Conservation (phyloP, 2,113 vertebrate species). For the Siphamia tubifer region DNA sequence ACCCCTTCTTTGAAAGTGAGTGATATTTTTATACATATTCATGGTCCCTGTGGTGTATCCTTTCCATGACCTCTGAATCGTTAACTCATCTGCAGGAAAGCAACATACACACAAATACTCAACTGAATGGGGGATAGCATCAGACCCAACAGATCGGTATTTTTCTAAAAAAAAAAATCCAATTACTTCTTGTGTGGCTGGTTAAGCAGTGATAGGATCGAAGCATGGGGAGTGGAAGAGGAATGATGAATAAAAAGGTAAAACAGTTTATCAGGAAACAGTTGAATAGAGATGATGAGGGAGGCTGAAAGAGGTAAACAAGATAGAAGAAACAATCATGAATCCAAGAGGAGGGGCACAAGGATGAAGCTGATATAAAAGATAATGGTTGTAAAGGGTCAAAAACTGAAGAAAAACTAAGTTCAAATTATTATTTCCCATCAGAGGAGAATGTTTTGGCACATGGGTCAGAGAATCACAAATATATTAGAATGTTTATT, state of each 20-base stretch:
- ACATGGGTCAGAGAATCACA: no score
- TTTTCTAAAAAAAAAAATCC: slow-evolving; percentile 45
- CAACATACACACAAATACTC: not conserved
- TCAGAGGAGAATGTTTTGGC: no score
- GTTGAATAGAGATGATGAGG: not conserved
- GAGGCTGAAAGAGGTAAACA: not conserved
- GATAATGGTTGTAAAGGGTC: no score
- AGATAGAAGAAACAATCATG: not conserved
- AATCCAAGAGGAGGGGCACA: not conserved
- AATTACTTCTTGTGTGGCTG: slow-evolving; percentile 33
- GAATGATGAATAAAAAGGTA: slow-evolving; percentile 21
- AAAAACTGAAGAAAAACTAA: no score
- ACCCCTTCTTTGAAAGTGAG: slow-evolving; percentile 37
- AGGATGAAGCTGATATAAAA: no score
- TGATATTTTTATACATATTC: slow-evolving; percentile 60
- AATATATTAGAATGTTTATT: no score
- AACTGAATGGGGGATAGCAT: no score
- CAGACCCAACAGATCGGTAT: slow-evolving; percentile 24
- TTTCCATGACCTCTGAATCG: slow-evolving; percentile 40
- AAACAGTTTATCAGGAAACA: slow-evolving; percentile 3
- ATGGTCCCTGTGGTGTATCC: slow-evolving; percentile 39
- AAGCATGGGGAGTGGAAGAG: not conserved
- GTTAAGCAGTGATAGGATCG: not conserved
- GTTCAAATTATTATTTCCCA: no score
- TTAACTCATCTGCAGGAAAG: slow-evolving; percentile 2